A percentile compares a stretch with the other conserved stretches of the same genome.
These are phyloP conservation scores for Copidosoma aretas DNA, from an alignment of 2,888 invertebrate genomes.

Conservation along the genomic window DNA sequence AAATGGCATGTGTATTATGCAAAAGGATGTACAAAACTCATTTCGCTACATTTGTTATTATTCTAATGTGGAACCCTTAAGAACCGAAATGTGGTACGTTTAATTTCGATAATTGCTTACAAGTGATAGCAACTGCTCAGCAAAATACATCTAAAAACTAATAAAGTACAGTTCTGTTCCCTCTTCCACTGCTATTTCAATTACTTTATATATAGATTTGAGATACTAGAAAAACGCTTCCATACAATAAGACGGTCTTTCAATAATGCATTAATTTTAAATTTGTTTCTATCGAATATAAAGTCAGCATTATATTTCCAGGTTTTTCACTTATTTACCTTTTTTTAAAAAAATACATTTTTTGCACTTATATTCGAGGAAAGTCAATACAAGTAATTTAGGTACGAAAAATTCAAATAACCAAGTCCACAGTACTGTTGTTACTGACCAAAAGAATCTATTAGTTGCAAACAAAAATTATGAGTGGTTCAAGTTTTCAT, in stretches of 20 bases:
- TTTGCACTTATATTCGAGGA: slow-evolving; percentile 6
- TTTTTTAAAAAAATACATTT: slow-evolving; percentile 26
- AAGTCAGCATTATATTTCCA: slow-evolving; percentile 4
- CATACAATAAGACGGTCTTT: slow-evolving; percentile 11
- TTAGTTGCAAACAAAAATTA: slow-evolving; percentile 22
- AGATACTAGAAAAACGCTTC: slow-evolving; percentile 21
- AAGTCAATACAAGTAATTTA: slow-evolving; percentile 17
- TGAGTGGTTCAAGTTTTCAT: slow-evolving; percentile 16
- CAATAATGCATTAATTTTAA: slow-evolving; percentile 21
- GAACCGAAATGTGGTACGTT: background rate
- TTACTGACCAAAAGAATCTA: slow-evolving; percentile 21
- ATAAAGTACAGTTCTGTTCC: background rate
- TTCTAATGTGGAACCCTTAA: too few relatives aligned
- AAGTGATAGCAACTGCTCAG: background rate
- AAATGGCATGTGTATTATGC: background rate
- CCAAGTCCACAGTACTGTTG: slow-evolving; percentile 20
- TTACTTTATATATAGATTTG: slow-evolving; percentile 8
- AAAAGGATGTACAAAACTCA: background rate
- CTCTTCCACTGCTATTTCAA: background rate
- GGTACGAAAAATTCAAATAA: slow-evolving; percentile 24
- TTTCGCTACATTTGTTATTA: too few relatives aligned
- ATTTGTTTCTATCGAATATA: slow-evolving; percentile 21
- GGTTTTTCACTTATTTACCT: slow-evolving; percentile 17
- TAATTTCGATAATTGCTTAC: background rate
- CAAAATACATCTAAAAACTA: background rate